Evolutionary conservation across 2,888 invertebrate species (phyloP).

Genomic region (Orthonevra nobilis): DNA sequence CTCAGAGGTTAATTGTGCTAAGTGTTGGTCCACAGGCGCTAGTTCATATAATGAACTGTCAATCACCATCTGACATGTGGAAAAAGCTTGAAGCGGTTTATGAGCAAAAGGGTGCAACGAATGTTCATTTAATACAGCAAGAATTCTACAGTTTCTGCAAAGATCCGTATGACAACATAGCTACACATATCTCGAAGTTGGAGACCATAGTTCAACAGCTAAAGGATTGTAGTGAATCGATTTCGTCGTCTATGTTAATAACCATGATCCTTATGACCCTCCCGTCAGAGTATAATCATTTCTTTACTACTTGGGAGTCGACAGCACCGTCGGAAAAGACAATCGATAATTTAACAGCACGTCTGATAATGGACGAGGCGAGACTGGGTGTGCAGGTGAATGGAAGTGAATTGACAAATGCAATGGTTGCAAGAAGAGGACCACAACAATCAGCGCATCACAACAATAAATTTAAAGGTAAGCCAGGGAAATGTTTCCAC

Average conservation of each 20-base stretch:
- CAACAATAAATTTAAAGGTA: conserved; percentile 1
- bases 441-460: not conserved
- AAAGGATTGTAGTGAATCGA: conserved; percentile 40
- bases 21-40: conserved; percentile 20
- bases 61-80: conserved; percentile 21
- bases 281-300: conserved; percentile 28
- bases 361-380: conserved; percentile 18
- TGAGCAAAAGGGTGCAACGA: conserved; percentile 24
- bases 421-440: conserved; percentile 11
- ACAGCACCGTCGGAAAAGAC: conserved; percentile 1
- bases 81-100: conserved; percentile 15
- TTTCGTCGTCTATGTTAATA: conserved; percentile 34
- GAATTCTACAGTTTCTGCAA: conserved; percentile 56
- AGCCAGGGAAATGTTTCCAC: conserved; percentile 59
- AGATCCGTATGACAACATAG: conserved; percentile 43
- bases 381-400: conserved; percentile 11
- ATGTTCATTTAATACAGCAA: conserved; percentile 57
- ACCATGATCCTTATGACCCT: conserved; percentile 32
- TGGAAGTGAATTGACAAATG: not conserved
- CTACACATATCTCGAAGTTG: conserved; percentile 47
- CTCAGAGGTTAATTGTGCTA: conserved; percentile 32
- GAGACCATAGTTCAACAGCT: conserved; percentile 37
- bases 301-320: conserved; percentile 46
- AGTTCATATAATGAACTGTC: conserved; percentile 34
- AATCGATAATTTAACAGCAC: conserved; percentile 2